Base-by-base conservation (phyloP, 2,888 invertebrate genomes). In the Yponomeuta plumbellus region DNA sequence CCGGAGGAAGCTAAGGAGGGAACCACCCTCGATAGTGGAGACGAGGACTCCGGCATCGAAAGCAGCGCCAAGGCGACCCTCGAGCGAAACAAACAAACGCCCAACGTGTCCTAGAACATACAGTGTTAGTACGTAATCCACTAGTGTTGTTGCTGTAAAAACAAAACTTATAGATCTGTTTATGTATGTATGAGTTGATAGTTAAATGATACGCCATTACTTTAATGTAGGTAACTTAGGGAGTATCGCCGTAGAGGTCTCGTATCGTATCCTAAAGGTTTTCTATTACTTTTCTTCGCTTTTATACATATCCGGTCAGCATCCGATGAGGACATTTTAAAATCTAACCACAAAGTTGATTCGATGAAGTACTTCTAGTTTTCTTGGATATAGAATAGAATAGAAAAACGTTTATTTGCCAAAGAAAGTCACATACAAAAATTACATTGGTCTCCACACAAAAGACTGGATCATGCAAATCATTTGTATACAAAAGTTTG, bases 21-120 rank as follows among this genome's bases (percentile, higher is more conserved):
- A 1, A 93, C 93, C 61, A 86, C 93, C 44, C 76, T 93, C 61
- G 94, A 94, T 78, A 93, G 93, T 74, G 93, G 93, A 0, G 94
- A 94, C 74, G 94, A 94, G 72, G 94, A 94, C 76, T 94, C 93
- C 39, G 94, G 94, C 4, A 94, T 94, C 64, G 94, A 94, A 76
- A 93, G 93, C 72, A 93, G 93, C 77, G 87, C 92, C 57, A 92
- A 92, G 68, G 90, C 92, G 1, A 93, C 93, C 11, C 85, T 93
- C 44, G 93, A 94, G 75, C 83, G 93, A 64, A 85, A 83, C 21
- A 39, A 40, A 40, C 40, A 63, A 17, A n/a, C 63, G 40, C 63
- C 64, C 23, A 56, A 63, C 63, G 63, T 63, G 11, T 63, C 63
- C 17, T 63, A 63, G 62, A 63, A 63, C 63, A 40, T n/a, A n/a